These are phyloP conservation scores for Athripsodes cinereus DNA, from an alignment of 2,888 invertebrate species.

Conservation along the genomic window DNA sequence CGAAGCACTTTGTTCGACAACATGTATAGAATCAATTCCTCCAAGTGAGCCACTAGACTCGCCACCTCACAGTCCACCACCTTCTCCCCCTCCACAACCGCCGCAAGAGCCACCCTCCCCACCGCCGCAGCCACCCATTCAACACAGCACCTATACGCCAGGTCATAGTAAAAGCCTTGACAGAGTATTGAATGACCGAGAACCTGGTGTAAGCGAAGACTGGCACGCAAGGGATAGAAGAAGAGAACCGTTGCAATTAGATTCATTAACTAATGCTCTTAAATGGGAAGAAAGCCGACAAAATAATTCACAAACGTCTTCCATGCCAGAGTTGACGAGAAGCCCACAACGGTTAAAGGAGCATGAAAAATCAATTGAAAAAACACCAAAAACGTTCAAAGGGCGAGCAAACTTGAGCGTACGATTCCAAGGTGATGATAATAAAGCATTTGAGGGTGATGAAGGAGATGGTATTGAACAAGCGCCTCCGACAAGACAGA, in stretches of 20 bases:
- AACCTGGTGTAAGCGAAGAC: slow-evolving; percentile 36
- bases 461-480: slow-evolving; percentile 32
- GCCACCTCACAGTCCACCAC: slow-evolving; percentile 20
- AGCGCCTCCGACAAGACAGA: slow-evolving; percentile 26
- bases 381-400: slow-evolving; percentile 25
- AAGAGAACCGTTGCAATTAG: slow-evolving; percentile 52
- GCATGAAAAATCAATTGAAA: slow-evolving; percentile 27
- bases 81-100: slow-evolving; percentile 36
- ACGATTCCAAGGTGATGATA: slow-evolving; percentile 47
- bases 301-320: slow-evolving; percentile 44
- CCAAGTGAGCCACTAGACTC: slow-evolving; percentile 25
- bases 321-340: slow-evolving; percentile 56
- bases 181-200: slow-evolving; percentile 61
- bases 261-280: slow-evolving; percentile 26
- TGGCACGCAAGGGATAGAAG: slow-evolving; percentile 41
- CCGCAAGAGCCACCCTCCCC: slow-evolving; percentile 37
- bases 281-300: slow-evolving; percentile 31
- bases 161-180: slow-evolving; percentile 56
- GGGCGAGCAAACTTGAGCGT: slow-evolving; percentile 43
- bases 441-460: slow-evolving; percentile 41
- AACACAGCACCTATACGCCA: slow-evolving; percentile 40
- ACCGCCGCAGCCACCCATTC: slow-evolving; percentile 29
- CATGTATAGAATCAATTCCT: slow-evolving; percentile 22
- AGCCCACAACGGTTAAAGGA: slow-evolving; percentile 30
- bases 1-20: slow-evolving; percentile 20